Percentiles rank a stretch among this genome's conserved stretches.
Evolutionary conservation across 2,888 invertebrate species (phyloP).

Genomic region (Ditylenchus weischeri): DNA sequence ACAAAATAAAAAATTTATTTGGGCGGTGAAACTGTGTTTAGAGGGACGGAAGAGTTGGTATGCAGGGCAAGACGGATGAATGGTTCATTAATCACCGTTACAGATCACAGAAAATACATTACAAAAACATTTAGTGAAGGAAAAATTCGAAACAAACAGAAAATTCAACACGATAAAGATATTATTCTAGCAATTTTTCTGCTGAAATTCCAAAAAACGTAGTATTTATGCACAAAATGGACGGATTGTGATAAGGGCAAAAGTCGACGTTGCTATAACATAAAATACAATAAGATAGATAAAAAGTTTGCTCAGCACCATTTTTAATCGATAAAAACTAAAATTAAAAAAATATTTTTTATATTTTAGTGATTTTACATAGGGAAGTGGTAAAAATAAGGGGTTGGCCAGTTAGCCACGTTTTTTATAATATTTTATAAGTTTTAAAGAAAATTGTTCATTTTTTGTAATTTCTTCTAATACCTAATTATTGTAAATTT

Average conservation of each 20-base stretch:
- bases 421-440: too few relatives aligned
- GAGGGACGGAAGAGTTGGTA: neutral
- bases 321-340: neutral
- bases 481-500: too few relatives aligned
- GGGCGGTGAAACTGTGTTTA: neutral
- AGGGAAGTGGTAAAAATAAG: too few relatives aligned
- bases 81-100: slow-evolving; percentile 2
- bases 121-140: slow-evolving; percentile 3
- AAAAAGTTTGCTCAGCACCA: slow-evolving; percentile 1
- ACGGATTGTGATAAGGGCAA: slow-evolving; percentile 9
- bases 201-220: neutral
- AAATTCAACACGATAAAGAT: neutral
- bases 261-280: neutral
- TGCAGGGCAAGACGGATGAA: slow-evolving; percentile 5
- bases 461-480: too few relatives aligned
- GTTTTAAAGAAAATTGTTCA: too few relatives aligned
- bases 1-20: slow-evolving; percentile 27
- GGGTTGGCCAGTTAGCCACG: too few relatives aligned
- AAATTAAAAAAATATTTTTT: neutral
- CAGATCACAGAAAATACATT: slow-evolving; percentile 1
- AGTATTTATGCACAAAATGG: slow-evolving; percentile 7
- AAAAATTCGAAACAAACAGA: neutral
- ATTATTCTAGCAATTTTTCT: neutral
- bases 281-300: slow-evolving; percentile 2
- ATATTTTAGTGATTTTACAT: too few relatives aligned